Conservation (phyloP, 30 jellyfish, hydroid and myxozoan species). For the Aurelia sp. region DNA sequence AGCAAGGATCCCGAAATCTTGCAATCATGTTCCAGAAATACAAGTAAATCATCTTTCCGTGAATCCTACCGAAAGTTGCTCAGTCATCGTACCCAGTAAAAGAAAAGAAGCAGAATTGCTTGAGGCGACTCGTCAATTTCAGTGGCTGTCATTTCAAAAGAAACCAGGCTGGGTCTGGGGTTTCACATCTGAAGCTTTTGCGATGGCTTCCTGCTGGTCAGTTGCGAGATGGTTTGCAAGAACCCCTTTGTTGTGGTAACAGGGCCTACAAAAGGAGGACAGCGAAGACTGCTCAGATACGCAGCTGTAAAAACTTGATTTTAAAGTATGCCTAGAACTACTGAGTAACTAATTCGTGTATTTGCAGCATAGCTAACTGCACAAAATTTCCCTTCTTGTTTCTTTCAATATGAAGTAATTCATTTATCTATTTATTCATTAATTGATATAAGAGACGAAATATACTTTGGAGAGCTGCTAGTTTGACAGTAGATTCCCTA, state of each 20-base stretch:
- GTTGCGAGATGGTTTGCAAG: constrained; percentile 53
- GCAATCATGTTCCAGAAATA: background rate
- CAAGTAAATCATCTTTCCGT: background rate
- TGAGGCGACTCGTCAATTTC: background rate
- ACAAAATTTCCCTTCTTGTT: too few relatives aligned
- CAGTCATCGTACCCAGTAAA: background rate
- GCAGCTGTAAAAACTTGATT: too few relatives aligned
- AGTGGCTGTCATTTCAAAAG: constrained; percentile 38
- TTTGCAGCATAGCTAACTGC: too few relatives aligned
- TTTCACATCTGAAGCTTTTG: background rate
- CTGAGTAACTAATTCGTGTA: too few relatives aligned
- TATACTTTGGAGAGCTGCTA: too few relatives aligned
- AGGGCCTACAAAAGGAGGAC: too few relatives aligned
- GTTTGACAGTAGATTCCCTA: too few relatives aligned
- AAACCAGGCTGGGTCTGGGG: constrained; percentile 51
- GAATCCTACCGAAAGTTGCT: background rate
- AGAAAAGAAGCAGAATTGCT: background rate
- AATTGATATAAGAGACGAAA: too few relatives aligned
- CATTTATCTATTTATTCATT: too few relatives aligned
- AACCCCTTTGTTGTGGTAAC: constrained; percentile 67
- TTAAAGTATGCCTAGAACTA: too few relatives aligned
- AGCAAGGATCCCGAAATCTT: background rate
- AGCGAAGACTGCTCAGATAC: too few relatives aligned
- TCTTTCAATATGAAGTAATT: too few relatives aligned
- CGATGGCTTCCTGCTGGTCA: background rate